These are phyloP conservation scores for Eremophila alpestris DNA, from an alignment of 2,797 vertebrate genomes.

Conservation along the genomic window DNA sequence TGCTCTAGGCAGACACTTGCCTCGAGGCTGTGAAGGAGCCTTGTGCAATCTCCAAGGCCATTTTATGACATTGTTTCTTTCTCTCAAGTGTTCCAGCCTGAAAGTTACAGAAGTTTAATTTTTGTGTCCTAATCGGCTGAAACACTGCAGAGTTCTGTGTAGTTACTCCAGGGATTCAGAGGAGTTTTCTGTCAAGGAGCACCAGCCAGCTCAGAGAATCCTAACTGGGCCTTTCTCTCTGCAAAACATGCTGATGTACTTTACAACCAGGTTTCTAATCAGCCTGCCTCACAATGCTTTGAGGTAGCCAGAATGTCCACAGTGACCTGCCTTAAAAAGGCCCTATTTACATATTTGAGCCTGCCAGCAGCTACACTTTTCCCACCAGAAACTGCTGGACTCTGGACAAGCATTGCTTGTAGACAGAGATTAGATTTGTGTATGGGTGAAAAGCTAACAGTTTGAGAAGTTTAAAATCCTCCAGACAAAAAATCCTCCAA, in stretches of 20 bases:
- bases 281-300: accelerated
- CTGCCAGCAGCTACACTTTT: neutral
- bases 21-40: neutral
- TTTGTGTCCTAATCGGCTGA: neutral
- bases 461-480: neutral
- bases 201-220: neutral
- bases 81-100: neutral
- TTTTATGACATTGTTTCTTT: neutral
- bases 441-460: neutral
- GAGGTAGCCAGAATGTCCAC: neutral
- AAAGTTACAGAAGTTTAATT: neutral
- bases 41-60: neutral
- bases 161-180: neutral
- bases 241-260: accelerated
- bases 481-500: neutral
- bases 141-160: neutral
- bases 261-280: neutral
- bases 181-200: neutral
- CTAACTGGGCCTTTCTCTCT: neutral
- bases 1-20: neutral
- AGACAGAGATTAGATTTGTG: neutral
- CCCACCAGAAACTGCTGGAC: neutral
- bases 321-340: neutral
- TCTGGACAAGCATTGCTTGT: neutral
- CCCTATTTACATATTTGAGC: neutral